Evolutionary conservation across 1,140 invertebrate genomes (phyloP).

Genomic region (Heterodera schachtii): DNA sequence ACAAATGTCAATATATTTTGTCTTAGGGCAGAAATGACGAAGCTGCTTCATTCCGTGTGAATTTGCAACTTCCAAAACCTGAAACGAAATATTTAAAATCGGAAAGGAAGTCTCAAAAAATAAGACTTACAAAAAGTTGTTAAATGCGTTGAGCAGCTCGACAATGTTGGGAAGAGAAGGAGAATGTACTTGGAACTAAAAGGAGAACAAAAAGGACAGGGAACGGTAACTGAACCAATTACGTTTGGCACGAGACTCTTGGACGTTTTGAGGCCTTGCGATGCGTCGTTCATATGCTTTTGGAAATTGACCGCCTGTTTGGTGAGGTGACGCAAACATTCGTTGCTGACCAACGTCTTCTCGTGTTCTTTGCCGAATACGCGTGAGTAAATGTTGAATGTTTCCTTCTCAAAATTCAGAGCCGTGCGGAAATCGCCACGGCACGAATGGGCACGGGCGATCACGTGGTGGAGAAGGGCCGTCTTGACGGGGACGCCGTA

Average conservation of each 20-base stretch:
- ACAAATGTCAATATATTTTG: too few relatives aligned
- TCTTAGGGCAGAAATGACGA: too few relatives aligned
- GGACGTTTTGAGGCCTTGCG: conserved; percentile 22
- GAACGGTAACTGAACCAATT: background rate
- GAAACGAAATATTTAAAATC: background rate
- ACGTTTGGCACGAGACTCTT: conserved; percentile 20
- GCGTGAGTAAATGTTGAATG: conserved; percentile 44
- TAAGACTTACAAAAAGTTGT: conserved; percentile 19
- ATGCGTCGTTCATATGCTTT: conserved; percentile 40
- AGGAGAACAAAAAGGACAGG: background rate
- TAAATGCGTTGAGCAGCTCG: conserved; percentile 40
- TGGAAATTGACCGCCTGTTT: conserved; percentile 45
- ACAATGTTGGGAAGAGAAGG: conserved; percentile 38
- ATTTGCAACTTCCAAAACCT: conserved; percentile 29
- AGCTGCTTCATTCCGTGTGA: background rate
- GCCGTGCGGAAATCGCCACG: conserved; percentile 45
- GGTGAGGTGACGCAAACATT: conserved; percentile 40
- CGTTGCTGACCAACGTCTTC: conserved; percentile 40
- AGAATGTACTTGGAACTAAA: conserved; percentile 33
- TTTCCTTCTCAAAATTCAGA: conserved; percentile 38
- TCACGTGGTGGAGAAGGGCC: conserved; percentile 35
- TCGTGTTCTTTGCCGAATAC: conserved; percentile 41
- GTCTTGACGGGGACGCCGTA: conserved; percentile 32
- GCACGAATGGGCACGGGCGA: conserved; percentile 38
- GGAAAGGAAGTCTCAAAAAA: background rate